phyloP scores from a whole-genome alignment of 2,888 invertebrate species.

The Caenorhabditis becei region DNA sequence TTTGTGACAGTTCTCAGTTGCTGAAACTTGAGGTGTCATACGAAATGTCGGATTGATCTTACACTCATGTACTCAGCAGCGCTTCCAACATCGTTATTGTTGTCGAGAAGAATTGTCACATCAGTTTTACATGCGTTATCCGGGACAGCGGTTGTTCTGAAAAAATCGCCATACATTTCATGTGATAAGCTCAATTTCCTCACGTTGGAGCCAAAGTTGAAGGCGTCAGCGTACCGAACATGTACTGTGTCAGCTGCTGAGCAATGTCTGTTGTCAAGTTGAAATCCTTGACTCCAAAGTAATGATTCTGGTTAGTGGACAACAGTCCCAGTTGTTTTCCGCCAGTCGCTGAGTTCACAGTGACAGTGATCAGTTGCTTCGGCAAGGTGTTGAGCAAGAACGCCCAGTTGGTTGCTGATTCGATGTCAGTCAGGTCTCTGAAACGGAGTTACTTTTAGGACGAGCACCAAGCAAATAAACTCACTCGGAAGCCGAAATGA shows the following conservation, averaged over 20 bases:
- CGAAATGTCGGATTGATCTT: not conserved
- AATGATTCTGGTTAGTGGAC: constrained; percentile 38
- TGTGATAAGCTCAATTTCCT: not conserved
- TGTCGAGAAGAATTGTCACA: constrained; percentile 59
- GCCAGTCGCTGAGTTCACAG: constrained; percentile 23
- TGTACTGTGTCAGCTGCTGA: constrained; percentile 43
- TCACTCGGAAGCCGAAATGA: constrained; percentile 57
- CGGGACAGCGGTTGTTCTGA: constrained; percentile 35
- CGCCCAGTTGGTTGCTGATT: constrained; percentile 37
- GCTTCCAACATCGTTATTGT: constrained; percentile 52
- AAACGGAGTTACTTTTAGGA: not conserved
- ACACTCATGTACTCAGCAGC: constrained; percentile 41
- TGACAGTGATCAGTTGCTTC: constrained; percentile 52
- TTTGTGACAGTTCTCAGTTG: constrained; percentile 46
- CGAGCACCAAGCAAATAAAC: no score
- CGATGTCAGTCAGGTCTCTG: constrained; percentile 50
- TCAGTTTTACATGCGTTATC: constrained; percentile 59
- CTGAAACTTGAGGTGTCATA: no score
- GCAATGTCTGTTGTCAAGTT: constrained; percentile 29
- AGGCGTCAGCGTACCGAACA: constrained; percentile 36
- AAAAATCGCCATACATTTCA: not conserved
- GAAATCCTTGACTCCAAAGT: constrained; percentile 37
- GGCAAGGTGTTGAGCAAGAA: constrained; percentile 24
- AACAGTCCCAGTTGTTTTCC: constrained; percentile 51
- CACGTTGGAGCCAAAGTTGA: constrained; percentile 26